These are phyloP conservation scores for Periplaneta americana DNA, from an alignment of 1,140 invertebrate species.

Conservation along the genomic window DNA sequence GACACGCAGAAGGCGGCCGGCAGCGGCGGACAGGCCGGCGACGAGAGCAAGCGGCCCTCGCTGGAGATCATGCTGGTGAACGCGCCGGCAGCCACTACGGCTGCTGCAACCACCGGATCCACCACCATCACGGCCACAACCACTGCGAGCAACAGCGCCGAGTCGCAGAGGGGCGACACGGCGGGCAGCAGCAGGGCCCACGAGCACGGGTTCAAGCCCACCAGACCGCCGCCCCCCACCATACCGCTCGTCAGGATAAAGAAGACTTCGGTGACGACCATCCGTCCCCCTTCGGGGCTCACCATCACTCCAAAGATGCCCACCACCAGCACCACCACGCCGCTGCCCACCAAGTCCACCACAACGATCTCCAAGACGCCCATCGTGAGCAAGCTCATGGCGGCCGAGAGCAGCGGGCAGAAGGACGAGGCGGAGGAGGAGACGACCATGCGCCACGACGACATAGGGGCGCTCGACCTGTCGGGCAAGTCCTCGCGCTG, in stretches of 20 bases:
- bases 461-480: slow-evolving; percentile 29
- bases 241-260: slow-evolving; percentile 9
- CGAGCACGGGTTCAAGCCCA: neutral
- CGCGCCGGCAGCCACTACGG: slow-evolving; percentile 14
- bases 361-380: neutral
- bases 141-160: neutral
- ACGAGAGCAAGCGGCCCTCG: slow-evolving; percentile 22
- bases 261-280: neutral
- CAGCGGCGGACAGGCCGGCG: neutral
- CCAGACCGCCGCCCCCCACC: neutral
- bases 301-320: slow-evolving; percentile 1
- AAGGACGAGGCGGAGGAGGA: neutral
- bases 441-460: slow-evolving; percentile 8
- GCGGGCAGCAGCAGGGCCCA: neutral
- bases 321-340: neutral
- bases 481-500: slow-evolving; percentile 28
- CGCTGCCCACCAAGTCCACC: neutral
- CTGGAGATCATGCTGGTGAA: slow-evolving; percentile 32
- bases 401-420: neutral
- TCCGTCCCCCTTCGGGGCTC: slow-evolving; percentile 1
- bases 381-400: neutral
- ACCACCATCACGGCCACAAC: neutral
- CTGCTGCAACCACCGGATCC: neutral
- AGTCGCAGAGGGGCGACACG: neutral
- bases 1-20: neutral